Evolutionary conservation across 2,888 invertebrate genomes (phyloP).

Genomic region (Pinctada fucata): DNA sequence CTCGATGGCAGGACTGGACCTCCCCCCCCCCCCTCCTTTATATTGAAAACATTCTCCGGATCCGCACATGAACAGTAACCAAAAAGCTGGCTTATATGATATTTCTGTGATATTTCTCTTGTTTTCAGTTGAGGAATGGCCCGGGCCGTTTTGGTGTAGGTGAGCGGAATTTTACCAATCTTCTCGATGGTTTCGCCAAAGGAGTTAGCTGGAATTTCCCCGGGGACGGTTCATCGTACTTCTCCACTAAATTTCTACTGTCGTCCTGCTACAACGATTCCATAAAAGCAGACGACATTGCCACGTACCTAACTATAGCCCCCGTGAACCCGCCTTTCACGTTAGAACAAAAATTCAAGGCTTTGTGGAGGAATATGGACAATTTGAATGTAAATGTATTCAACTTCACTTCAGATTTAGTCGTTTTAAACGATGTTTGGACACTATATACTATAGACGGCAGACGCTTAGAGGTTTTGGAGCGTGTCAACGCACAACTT

Average conservation of each 20-base stretch:
- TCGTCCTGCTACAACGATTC: slow-evolving; percentile 53
- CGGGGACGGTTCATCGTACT: slow-evolving; percentile 40
- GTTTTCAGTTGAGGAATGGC: slow-evolving; percentile 54
- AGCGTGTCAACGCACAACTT: slow-evolving; percentile 32
- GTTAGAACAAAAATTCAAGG: slow-evolving; percentile 31
- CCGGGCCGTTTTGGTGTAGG: slow-evolving; percentile 53
- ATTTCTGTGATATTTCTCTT: not conserved
- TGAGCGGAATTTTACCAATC: slow-evolving; percentile 46
- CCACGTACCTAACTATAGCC: slow-evolving; percentile 52
- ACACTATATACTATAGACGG: slow-evolving; percentile 50
- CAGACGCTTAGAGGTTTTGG: slow-evolving; percentile 15
- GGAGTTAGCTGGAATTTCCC: slow-evolving; percentile 49
- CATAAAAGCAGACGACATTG: slow-evolving; percentile 46
- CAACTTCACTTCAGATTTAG: slow-evolving; percentile 42
- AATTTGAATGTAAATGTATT: slow-evolving; percentile 61
- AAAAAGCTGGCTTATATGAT: no score
- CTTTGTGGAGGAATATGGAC: slow-evolving; percentile 51
- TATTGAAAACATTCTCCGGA: no score
- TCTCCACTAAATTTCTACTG: slow-evolving; percentile 52
- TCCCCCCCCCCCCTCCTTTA: no score
- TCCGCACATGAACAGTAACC: no score
- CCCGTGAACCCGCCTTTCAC: slow-evolving; percentile 48
- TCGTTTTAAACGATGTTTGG: slow-evolving; percentile 59
- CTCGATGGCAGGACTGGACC: no score
- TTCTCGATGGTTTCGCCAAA: slow-evolving; percentile 59